Evolutionary conservation across 64 coral and sea anemone genomes (phyloP), one percentile per base, ranked within the genome.

Genomic region (Pachyseris speciosa): DNA sequence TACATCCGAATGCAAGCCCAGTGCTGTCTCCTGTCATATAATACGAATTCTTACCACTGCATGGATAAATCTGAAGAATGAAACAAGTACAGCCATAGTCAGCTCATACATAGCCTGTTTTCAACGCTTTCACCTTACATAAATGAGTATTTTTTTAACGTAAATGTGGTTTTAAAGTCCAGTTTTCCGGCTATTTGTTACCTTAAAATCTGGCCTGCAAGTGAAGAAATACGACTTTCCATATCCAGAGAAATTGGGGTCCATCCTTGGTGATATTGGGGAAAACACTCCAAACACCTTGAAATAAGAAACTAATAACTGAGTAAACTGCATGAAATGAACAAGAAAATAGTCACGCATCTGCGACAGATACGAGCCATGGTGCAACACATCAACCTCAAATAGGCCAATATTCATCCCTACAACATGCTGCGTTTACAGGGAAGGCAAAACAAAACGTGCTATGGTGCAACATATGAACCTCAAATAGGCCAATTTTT

Each of bases 261-360:
- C 64, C 33, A 96, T 73, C 76, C 84, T 60, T 19, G 88, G 66
- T 26, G 95, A 55, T 13, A 85, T 42, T 22, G 95, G 91, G 37
- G 85, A 74, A 60, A 80, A 93, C 44, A 96, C 95, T 34, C 95
- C 95, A 85, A 96, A 96, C 25, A 96, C 63, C 95, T 96, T 4
- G 4, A 67, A 33, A 32, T 5, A 39, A 22, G 20, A 33, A 37
- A 20, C 38, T 2, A 37, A 22, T 20, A 39, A 49, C n/a, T n/a
- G n/a, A 61, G 20, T 17, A 61, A 61, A 61, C 51, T 9, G n/a
- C 22, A 61, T 6, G n/a, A 25, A 11, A 45, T 45, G 11, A 45
- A 4, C 43, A 45, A 11, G 11, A 45, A 11, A 45, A 45, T 11
- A 45, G 43, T 45, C 4, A 11, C 11, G 43, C n/a, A n/a, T n/a